Percentiles rank a stretch among this genome's conserved stretches.
Evolutionary conservation across 2,888 invertebrate species (phyloP).

Genomic region (Orthonevra nobilis): DNA sequence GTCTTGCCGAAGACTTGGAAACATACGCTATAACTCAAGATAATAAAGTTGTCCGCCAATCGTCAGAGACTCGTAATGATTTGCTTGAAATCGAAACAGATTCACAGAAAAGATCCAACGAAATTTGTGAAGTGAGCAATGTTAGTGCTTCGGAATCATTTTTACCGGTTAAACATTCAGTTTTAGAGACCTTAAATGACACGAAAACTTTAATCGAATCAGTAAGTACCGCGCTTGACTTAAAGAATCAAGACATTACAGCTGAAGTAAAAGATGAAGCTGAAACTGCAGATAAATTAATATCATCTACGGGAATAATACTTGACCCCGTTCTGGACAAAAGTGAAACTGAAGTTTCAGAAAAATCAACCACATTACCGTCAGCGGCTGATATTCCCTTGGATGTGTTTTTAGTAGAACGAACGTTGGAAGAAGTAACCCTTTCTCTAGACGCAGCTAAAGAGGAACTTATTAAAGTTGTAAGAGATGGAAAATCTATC

Average conservation of each 20-base stretch:
- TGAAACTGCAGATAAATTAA: slow-evolving; percentile 5
- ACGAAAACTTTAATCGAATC: background rate
- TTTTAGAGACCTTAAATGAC: background rate
- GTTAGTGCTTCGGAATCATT: no score
- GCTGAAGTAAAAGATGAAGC: no score
- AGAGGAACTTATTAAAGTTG: slow-evolving; percentile 84
- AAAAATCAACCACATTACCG: slow-evolving; percentile 72
- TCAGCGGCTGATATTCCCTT: slow-evolving; percentile 63
- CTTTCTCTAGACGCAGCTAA: slow-evolving; percentile 87
- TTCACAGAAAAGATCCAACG: slow-evolving; percentile 1
- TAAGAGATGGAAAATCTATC: slow-evolving; percentile 84
- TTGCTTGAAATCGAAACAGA: slow-evolving; percentile 74
- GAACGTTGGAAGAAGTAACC: slow-evolving; percentile 87
- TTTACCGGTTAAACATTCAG: no score
- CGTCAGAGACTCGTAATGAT: slow-evolving; percentile 79
- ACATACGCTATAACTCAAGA: no score
- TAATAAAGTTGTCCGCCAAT: slow-evolving; percentile 76
- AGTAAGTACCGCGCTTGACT: no score
- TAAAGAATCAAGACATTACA: no score
- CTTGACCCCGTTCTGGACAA: slow-evolving; percentile 77
- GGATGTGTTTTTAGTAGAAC: slow-evolving; percentile 84
- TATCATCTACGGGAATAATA: slow-evolving; percentile 54
- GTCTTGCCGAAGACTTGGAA: no score
- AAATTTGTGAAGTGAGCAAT: slow-evolving; percentile 35
- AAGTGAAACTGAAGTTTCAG: slow-evolving; percentile 78